Evolutionary conservation across 2,888 invertebrate species (phyloP).

Genomic region (Plebejus melissa): DNA sequence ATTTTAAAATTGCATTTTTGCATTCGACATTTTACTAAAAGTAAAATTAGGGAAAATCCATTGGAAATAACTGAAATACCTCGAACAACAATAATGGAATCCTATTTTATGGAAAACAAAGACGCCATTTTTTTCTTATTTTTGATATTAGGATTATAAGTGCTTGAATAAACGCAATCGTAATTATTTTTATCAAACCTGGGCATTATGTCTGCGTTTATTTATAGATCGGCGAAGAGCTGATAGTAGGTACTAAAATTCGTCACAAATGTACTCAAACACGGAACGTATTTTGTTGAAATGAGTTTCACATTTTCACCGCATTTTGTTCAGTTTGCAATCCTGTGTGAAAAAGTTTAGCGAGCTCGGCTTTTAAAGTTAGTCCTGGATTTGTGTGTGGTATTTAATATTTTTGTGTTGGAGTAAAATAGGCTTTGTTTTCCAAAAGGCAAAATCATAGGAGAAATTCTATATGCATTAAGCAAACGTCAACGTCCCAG

Average conservation of each 20-base stretch:
- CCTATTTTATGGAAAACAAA: not conserved
- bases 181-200: not conserved
- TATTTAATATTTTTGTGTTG: not conserved
- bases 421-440: too few relatives aligned
- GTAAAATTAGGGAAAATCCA: not conserved
- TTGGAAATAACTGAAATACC: not conserved
- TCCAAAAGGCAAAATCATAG: too few relatives aligned
- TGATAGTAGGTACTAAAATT: not conserved
- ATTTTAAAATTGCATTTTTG: not conserved
- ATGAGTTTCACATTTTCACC: not conserved
- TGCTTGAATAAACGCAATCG: slow-evolving; percentile 1
- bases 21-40: not conserved
- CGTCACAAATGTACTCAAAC: not conserved
- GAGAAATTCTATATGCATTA: too few relatives aligned
- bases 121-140: not conserved
- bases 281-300: not conserved
- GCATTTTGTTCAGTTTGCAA: not conserved
- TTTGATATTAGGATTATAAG: not conserved
- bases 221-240: not conserved
- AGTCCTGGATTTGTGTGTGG: not conserved
- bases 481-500: too few relatives aligned
- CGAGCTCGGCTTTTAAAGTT: not conserved
- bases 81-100: not conserved
- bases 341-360: not conserved
- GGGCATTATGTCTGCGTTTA: not conserved